Evolutionary conservation across 1,140 invertebrate genomes (phyloP).

Genomic region (Cepaea nemoralis): DNA sequence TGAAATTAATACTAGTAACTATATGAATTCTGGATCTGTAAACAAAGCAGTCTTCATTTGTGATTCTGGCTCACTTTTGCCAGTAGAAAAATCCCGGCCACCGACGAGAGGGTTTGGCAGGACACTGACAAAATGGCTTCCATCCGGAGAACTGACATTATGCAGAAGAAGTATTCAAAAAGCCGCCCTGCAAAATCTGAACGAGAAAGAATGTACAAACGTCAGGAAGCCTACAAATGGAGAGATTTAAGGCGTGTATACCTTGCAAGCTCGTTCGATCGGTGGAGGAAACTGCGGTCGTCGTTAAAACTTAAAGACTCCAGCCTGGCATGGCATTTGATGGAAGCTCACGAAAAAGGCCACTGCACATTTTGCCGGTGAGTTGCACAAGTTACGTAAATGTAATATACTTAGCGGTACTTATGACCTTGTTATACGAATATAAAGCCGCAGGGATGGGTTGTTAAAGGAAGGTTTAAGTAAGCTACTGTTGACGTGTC

Average conservation of each 20-base stretch:
- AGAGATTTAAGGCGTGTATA: constrained; percentile 48
- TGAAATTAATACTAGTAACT: too few species aligned
- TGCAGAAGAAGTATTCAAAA: constrained; percentile 40
- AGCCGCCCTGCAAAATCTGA: constrained; percentile 44
- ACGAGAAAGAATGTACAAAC: constrained; percentile 46
- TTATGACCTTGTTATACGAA: not conserved
- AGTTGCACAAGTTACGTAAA: constrained; percentile 9
- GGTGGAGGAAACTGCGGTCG: constrained; percentile 48
- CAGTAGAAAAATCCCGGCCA: constrained; percentile 16
- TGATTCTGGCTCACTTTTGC: not conserved
- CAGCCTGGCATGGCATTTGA: constrained; percentile 54
- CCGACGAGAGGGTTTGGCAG: constrained; percentile 16
- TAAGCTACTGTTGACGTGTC: constrained; percentile 30
- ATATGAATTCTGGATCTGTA: too few species aligned
- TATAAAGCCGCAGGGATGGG: not conserved
- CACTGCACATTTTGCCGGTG: constrained; percentile 46
- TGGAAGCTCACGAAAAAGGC: constrained; percentile 52
- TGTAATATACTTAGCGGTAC: not conserved
- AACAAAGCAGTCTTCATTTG: not conserved
- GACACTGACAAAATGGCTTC: constrained; percentile 48
- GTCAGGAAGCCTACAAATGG: constrained; percentile 48
- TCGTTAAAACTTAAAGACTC: constrained; percentile 50
- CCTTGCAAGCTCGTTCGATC: constrained; percentile 49
- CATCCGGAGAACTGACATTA: constrained; percentile 45
- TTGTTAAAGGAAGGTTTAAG: not conserved